phyloP scores from a whole-genome alignment of 1,140 invertebrate genomes.

The Drosophila triauraria region DNA sequence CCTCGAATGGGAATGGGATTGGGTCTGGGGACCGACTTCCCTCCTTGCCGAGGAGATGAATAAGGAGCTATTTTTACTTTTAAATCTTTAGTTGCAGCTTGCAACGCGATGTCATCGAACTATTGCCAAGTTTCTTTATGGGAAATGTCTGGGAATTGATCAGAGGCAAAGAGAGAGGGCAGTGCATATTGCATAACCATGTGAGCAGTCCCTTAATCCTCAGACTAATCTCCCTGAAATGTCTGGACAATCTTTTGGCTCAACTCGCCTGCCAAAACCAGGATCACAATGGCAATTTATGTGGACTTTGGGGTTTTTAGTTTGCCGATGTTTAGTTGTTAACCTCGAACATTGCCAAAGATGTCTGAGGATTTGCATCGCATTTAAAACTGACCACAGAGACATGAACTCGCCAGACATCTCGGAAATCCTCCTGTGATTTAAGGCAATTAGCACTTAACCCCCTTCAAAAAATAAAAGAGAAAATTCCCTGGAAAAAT shows the following conservation, averaged over 20 bases:
- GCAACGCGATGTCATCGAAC: conserved; percentile 75
- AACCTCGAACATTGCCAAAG: conserved; percentile 51
- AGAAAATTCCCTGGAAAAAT: conserved; percentile 61
- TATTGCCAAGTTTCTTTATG: conserved; percentile 65
- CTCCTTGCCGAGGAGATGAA: conserved; percentile 69
- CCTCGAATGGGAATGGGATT: conserved; percentile 16
- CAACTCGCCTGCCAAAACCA: conserved; percentile 45
- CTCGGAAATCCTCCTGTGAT: conserved; percentile 71
- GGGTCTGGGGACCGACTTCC: conserved; percentile 10
- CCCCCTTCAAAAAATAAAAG: conserved; percentile 37
- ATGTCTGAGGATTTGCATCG: conserved; percentile 51
- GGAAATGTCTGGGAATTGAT: conserved; percentile 42
- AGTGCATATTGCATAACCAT: conserved; percentile 59
- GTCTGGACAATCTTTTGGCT: conserved; percentile 29
- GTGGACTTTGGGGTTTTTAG: conserved; percentile 31
- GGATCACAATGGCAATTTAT: conserved; percentile 62
- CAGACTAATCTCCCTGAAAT: conserved; percentile 33
- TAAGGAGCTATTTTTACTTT: conserved; percentile 84
- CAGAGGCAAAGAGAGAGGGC: background rate
- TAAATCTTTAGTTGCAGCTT: conserved; percentile 70
- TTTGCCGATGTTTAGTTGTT: conserved; percentile 49
- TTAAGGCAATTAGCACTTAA: conserved; percentile 80
- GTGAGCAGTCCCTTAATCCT: conserved; percentile 51
- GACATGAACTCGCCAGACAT: conserved; percentile 55
- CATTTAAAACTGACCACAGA: conserved; percentile 51